Percentiles rank a stretch among this genome's conserved stretches.
Evolutionary conservation across 2,888 invertebrate species (phyloP).

Genomic region (Parelbella ahira): DNA sequence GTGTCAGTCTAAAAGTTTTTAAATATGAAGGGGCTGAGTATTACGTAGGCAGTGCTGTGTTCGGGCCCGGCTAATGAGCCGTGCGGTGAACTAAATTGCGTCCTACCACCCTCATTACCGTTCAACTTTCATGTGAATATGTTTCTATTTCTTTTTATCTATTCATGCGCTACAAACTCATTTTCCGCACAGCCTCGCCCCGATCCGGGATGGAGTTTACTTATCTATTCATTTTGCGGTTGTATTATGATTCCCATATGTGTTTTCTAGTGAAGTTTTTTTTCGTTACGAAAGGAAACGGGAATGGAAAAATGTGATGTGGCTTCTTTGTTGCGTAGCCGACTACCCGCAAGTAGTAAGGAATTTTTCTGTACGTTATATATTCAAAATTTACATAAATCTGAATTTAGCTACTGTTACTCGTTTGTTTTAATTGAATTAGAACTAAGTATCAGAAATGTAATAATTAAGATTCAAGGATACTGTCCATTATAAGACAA

Average conservation of each 20-base stretch:
- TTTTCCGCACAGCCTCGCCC: constrained; percentile 21
- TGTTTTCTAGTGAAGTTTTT: constrained; percentile 16
- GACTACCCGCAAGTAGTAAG: too few relatives aligned
- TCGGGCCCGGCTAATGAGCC: constrained; percentile 28
- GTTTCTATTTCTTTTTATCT: constrained; percentile 25
- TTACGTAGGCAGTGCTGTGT: constrained; percentile 31
- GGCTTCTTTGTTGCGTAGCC: constrained; percentile 1
- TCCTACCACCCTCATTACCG: constrained; percentile 20
- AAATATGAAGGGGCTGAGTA: constrained; percentile 52
- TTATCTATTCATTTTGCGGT: constrained; percentile 26
- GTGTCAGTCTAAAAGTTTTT: constrained; percentile 69
- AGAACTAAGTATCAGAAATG: too few relatives aligned
- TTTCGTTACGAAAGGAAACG: constrained; percentile 14
- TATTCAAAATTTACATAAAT: too few relatives aligned
- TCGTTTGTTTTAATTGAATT: constrained; percentile 12
- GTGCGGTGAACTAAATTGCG: constrained; percentile 15
- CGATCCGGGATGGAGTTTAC: constrained; percentile 24
- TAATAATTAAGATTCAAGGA: too few relatives aligned
- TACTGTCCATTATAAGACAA: too few relatives aligned
- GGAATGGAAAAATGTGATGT: constrained; percentile 9
- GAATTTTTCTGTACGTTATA: too few relatives aligned
- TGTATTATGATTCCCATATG: constrained; percentile 24
- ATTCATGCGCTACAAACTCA: constrained; percentile 25
- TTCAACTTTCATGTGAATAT: constrained; percentile 21
- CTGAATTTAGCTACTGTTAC: too few relatives aligned